These are phyloP conservation scores for Chamaetylas fuelleborni DNA, from an alignment of 2,113 vertebrate species.

Conservation along the genomic window DNA sequence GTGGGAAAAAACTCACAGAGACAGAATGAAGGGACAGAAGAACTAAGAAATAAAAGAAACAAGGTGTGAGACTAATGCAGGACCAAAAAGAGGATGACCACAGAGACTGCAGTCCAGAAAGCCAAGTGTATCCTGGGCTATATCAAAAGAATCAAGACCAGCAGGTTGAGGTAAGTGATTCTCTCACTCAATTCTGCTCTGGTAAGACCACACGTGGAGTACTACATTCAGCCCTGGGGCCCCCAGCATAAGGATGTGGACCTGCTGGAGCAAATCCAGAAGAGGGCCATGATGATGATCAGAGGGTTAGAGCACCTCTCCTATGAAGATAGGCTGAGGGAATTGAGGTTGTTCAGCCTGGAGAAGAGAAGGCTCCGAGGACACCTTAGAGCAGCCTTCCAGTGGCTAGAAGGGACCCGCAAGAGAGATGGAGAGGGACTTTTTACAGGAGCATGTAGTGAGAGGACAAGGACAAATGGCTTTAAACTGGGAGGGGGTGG, in stretches of 20 bases:
- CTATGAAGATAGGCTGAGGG: not conserved
- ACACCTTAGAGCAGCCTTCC: not conserved
- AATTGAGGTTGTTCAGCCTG: not conserved
- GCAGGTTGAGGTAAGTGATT: not conserved
- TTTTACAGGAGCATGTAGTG: not conserved
- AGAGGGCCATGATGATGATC: not conserved
- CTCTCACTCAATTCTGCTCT: not conserved
- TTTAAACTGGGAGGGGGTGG: not conserved
- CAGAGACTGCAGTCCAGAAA: not conserved
- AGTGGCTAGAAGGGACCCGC: fast-evolving
- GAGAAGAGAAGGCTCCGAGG: not conserved
- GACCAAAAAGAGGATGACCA: not conserved
- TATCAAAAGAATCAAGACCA: not conserved
- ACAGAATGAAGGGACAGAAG: not conserved
- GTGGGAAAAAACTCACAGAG: not conserved
- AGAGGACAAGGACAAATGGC: not conserved
- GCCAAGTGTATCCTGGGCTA: not conserved
- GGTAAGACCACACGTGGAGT: not conserved
- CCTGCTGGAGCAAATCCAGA: not conserved
- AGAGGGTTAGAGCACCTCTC: not conserved
- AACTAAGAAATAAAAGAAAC: not conserved
- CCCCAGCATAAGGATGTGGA: not conserved
- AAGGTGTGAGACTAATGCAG: not conserved
- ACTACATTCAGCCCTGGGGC: not conserved
- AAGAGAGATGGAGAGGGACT: not conserved